Conservation (phyloP, 2,797 vertebrate genomes). For the Aratinga solstitialis region DNA sequence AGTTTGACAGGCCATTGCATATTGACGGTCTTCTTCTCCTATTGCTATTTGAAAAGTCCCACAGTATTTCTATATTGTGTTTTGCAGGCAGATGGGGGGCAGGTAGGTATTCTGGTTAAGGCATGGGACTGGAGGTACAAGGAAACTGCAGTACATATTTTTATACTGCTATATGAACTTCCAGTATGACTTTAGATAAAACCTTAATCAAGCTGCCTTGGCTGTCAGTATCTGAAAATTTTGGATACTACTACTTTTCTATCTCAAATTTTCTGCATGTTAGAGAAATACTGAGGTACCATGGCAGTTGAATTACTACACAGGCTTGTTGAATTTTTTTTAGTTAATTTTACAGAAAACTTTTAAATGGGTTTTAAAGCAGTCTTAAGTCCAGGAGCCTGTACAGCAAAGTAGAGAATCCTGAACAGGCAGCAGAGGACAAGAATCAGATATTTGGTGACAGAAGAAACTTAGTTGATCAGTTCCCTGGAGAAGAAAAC, state of each 20-base stretch:
- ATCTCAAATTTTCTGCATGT: background rate
- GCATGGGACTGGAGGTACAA: background rate
- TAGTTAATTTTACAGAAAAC: background rate
- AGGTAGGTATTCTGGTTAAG: background rate
- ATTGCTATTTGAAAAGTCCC: background rate
- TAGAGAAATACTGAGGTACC: background rate
- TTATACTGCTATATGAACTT: background rate
- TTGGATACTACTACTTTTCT: background rate
- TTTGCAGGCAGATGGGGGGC: background rate
- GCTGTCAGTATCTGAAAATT: background rate
- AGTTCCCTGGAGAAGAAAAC: background rate
- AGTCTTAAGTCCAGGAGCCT: background rate
- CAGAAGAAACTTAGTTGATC: background rate
- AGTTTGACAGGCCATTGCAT: conserved; percentile 31
- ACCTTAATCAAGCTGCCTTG: background rate
- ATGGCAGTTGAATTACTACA: background rate
- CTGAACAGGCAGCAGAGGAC: background rate
- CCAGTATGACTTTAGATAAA: background rate
- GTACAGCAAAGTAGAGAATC: background rate
- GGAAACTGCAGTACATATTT: background rate
- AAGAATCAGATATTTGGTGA: background rate
- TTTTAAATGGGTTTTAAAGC: background rate
- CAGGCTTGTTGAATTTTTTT: background rate
- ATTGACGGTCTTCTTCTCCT: background rate
- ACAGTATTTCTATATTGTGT: background rate